Evolutionary conservation across 2,888 invertebrate genomes (phyloP), one percentile per base, ranked within the genome.

Genomic region (Lepidocyrtinus sp.): DNA sequence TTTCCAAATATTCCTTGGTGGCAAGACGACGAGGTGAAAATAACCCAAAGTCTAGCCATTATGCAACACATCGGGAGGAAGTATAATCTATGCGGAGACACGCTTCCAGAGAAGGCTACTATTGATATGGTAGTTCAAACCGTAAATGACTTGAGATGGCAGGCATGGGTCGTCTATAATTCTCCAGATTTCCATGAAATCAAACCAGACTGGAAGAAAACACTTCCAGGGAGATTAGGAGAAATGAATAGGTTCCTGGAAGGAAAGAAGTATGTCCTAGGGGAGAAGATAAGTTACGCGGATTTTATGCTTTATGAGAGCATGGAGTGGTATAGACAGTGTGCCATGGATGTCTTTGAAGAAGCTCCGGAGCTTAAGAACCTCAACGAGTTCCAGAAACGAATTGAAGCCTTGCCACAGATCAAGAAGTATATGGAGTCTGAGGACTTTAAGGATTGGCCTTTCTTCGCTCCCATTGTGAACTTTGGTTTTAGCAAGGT

Each of bases 401-500:
- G 77, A 15, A 67, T 77, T 50, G 65, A 65, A 46, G 72, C 27
- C 19, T 3, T 77, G 0, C 77, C 77, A 2, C 59, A 65, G 62
- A 77, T 77, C 61, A 77, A 72, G 22, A 59, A 26, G 17, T 77
- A 77, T 22, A 21, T 77, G 72, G 65, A 69, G 24, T 77, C 77
- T 1, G 72, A 77, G 0, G 27, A 67, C 0, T 77, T 77, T 22
- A 77, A 72, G 27, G 12, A 12, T 1, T 67, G 25, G 45, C 77
- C 77, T 0, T 22, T 72, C 15, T 77, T 77, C 72, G 65, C 67
- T 5, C 77, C 77, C 0, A 7, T 77, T 9, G 71, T 77, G 1
- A 36, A 77, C 26, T 77, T 61, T 55, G 77, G 77, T 1, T 67
- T 24, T 50, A 67, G 24, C 21, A 36, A 77, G 65, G 36, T 36